Base-by-base conservation (phyloP, 2,113 vertebrate genomes). In the Struthio camelus region DNA sequence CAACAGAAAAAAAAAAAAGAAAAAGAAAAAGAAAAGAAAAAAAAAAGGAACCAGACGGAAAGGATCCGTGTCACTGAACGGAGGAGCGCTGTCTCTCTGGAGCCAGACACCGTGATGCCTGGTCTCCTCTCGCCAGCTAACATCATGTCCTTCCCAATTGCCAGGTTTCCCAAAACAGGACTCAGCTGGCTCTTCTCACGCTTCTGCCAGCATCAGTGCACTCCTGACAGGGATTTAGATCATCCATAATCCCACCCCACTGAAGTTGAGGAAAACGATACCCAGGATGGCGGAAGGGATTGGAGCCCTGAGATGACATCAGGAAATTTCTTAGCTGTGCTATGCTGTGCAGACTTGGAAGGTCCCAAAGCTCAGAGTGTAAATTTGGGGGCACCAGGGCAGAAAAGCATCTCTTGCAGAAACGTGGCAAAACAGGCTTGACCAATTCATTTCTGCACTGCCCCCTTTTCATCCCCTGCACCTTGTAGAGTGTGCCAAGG, bases 1-100 rank as follows among this genome's bases (percentile, higher is more conserved):
- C 58, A 53, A 93, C 75, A 95, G 82, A 97, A 97, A 96, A 91
- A 75, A 61, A 38, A 59, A 58, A 46, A 48, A 27, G 9, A 12
- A 36, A 54, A 27, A 62, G 62, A 67, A 78, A 80, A 81, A 90
- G 76, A 14, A 40, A 30, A 14, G 3, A 4, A 7, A 28, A 53
- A 71, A 75, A 81, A 80, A 78, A 59, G 72, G 83, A 50, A 65
- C 14, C 78, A 94, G 80, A 67, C 58, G 3, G n/a, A 73, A 87
- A 81, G 93, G 86, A 91, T 86, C 79, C 13, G 3, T 82, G 91
- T 80, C 73, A 94, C 28, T 2, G 79, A 85, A 38, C 38, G 90
- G 88, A 65, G 66, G 11, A 80, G 44, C 0, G 2, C 16, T 42
- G 92, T 20, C 62, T 76, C 14, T 0, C 22, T 18, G 48, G 76